Conservation (phyloP, 2,888 invertebrate species). For the Aquatica leii region DNA sequence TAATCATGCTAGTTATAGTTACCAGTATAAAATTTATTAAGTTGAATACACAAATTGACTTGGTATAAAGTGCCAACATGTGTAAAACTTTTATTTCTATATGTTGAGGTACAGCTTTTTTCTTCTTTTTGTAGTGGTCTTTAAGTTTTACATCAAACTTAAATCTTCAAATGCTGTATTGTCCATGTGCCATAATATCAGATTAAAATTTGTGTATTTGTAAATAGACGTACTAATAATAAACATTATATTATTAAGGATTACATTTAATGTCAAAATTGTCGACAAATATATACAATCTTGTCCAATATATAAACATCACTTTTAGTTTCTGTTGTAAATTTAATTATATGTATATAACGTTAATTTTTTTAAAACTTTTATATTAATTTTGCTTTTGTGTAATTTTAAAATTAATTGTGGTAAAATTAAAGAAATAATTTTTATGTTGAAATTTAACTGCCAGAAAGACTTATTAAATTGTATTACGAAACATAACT, state of each 20-base stretch:
- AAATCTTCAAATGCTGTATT: background rate
- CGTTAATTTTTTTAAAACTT: too few relatives aligned
- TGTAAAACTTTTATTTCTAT: conserved; percentile 9
- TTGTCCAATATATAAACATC: background rate
- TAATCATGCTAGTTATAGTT: conserved; percentile 43
- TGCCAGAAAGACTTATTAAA: conserved; percentile 18
- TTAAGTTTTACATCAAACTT: too few relatives aligned
- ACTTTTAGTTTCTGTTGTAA: too few relatives aligned
- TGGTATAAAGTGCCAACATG: conserved; percentile 10
- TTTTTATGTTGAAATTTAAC: background rate
- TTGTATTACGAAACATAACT: conserved; percentile 25
- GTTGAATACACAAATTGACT: background rate
- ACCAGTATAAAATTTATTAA: conserved; percentile 36
- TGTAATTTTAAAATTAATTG: too few relatives aligned
- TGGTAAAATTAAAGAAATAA: too few relatives aligned
- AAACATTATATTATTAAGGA: background rate
- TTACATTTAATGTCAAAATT: background rate
- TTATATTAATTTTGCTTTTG: too few relatives aligned
- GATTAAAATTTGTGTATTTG: conserved; percentile 7
- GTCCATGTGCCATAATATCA: conserved; percentile 3
- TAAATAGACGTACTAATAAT: background rate
- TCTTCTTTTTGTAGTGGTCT: background rate
- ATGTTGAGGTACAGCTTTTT: too few relatives aligned
- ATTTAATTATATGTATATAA: too few relatives aligned
- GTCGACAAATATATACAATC: conserved; percentile 1